Evolutionary conservation across 1,140 invertebrate species (phyloP).

Genomic region (Drosophila willistoni): DNA sequence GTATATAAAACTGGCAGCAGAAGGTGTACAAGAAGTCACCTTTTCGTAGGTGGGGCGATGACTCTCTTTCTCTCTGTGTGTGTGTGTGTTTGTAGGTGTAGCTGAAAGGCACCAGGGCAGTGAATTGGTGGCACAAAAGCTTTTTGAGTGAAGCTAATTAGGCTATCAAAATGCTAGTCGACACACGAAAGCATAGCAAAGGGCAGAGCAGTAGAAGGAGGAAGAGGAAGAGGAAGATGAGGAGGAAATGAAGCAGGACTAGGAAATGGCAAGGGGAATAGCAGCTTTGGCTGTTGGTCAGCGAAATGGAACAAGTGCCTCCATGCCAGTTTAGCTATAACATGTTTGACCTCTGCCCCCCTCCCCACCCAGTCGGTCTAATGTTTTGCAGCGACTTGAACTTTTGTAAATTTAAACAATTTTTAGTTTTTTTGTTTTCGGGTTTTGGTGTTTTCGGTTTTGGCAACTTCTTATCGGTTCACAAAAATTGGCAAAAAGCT

Average conservation of each 20-base stretch:
- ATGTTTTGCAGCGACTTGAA: constrained; percentile 53
- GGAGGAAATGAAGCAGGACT: too few relatives aligned
- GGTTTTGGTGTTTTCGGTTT: constrained; percentile 67
- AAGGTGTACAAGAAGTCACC: not conserved
- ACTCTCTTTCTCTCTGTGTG: not conserved
- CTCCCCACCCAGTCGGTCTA: not conserved
- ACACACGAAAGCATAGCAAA: constrained; percentile 15
- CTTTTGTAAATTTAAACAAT: constrained; percentile 47
- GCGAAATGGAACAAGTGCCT: constrained; percentile 55
- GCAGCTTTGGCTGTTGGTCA: constrained; percentile 28
- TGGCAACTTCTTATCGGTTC: constrained; percentile 27
- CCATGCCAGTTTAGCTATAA: constrained; percentile 32
- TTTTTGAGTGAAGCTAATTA: constrained; percentile 75
- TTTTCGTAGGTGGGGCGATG: not conserved
- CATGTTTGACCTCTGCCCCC: constrained; percentile 30
- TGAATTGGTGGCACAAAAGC: constrained; percentile 73
- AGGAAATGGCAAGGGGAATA: too few relatives aligned
- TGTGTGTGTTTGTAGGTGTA: not conserved
- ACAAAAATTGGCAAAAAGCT: constrained; percentile 65
- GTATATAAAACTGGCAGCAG: constrained; percentile 38
- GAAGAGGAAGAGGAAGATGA: too few relatives aligned
- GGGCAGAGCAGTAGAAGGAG: not conserved
- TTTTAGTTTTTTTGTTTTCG: constrained; percentile 22
- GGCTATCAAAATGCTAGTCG: constrained; percentile 74
- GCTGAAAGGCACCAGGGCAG: constrained; percentile 31